These are phyloP conservation scores for Cantharis rustica DNA, from an alignment of 2,888 invertebrate species.

Conservation along the genomic window DNA sequence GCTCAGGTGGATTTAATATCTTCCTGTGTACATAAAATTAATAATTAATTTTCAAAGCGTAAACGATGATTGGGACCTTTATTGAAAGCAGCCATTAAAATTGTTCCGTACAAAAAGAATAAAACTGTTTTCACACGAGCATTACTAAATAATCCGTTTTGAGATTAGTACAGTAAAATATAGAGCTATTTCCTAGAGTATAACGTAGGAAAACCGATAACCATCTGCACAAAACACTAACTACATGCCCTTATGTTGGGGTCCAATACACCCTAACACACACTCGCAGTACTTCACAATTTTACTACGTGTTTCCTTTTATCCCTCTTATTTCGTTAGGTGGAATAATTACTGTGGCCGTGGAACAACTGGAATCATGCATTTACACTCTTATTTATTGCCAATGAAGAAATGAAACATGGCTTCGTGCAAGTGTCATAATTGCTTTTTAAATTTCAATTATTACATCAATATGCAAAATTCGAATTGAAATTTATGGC, in stretches of 20 bases:
- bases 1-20: neutral
- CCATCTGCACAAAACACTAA: constrained; percentile 40
- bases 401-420: constrained; percentile 17
- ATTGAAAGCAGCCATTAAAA: neutral
- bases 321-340: constrained; percentile 27
- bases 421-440: constrained; percentile 9
- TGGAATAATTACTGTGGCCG: constrained; percentile 50
- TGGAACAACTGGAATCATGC: constrained; percentile 36
- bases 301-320: constrained; percentile 34
- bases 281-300: constrained; percentile 22
- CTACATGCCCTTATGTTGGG: constrained; percentile 37
- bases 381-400: constrained; percentile 6
- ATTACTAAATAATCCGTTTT: constrained; percentile 36
- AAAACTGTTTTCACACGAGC: constrained; percentile 29
- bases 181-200: constrained; percentile 45
- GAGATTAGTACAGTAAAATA: constrained; percentile 48
- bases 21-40: neutral
- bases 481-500: constrained; percentile 19
- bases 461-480: constrained; percentile 19
- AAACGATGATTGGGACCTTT: neutral
- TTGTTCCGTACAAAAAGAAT: constrained; percentile 13
- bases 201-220: constrained; percentile 45
- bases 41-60: neutral
- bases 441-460: constrained; percentile 6
- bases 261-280: constrained; percentile 20